Evolutionary conservation across 2,113 vertebrate species (phyloP), one percentile per base, ranked within the genome.

Genomic region (Damaliscus lunatus): DNA sequence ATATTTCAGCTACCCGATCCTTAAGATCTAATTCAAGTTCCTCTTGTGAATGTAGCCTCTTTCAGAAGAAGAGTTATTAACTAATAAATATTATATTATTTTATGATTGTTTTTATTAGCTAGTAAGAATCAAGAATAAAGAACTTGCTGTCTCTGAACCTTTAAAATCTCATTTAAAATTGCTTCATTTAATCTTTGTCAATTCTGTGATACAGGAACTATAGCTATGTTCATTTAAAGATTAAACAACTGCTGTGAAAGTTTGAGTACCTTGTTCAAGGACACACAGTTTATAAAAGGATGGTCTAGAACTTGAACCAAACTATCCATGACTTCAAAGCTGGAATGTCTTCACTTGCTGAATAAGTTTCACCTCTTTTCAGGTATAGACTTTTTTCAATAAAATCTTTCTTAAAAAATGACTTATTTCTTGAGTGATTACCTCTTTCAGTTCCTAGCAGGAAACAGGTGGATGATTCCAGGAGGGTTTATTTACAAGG

Each of bases 401-500:
- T 55, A 88, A 96, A 96, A 91, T 96, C 23, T 85, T 87, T 78
- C 93, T 40, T 52, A 57, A 90, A 90, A 93, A 90, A 57, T 80
- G 17, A 64, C 46, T 93, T 80, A 52, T 94, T 84, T 97, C 77
- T 93, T 91, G 62, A 88, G 57, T 94, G 43, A 92, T 88, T 62
- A 96, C 46, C 33, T 88, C 89, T 81, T 46, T 91, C 81, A 62
- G 25, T 55, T 55, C 40, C 86, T 94, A 82, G 84, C 31, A 96
- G 57, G 84, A 96, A 96, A 90, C 62, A 98, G 94, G 87, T 71
- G 81, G 62, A 48, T 71, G 74, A 71, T 91, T 90, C 71, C 33
- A 90, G 57, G 57, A 90, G 71, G 60, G 40, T 94, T 98, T 52
- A 85, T 85, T 94, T 86, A 77, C 57, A 85, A 78, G 53, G 7